Base-by-base conservation (phyloP, 2,888 invertebrate species). In the Lathronympha strigana region DNA sequence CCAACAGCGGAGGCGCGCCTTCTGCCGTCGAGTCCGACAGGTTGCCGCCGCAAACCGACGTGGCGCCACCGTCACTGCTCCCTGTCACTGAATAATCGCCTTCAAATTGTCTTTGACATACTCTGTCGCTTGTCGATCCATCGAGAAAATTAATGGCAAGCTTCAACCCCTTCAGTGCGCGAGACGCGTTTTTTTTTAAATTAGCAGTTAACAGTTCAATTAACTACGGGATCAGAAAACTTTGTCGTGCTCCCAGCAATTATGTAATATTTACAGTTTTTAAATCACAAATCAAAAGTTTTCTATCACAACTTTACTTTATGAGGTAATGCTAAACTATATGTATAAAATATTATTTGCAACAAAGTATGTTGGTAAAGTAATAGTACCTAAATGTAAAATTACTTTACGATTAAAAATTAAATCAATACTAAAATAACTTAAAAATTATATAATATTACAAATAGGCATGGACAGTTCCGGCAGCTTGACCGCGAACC, bases 1-100 rank as follows among this genome's bases (percentile, higher is more conserved):
- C 94, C 50, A 94, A 90, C n/a, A 93, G 93, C 2, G 94, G 94
- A 4, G 94, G 94, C 64, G 92, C 93, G 78, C 96, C 96, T 78
- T 96, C 96, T 15, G 95, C 95, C 15, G 96, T 96, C 4, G 96
- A 96, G 83, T 96, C 96, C 0, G 95, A 95, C 50, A 96, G 89
- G 84, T 96, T 96, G n/a, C 96, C 95, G 31, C 97, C 96, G 74
- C 96, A 95, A 68, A 96, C 96, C 11, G 94, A 93, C 54, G 96
- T 96, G 2, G 96, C 96, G 13, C 96, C 96, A 17, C 95, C 95
- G 81, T 97, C 97, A 76, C 97, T 97, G 84, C 96, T 96, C 70
- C 93, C 92, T 86, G 86, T 86, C 79, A 85, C 80, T 86, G 80
- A 81, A 78, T 79, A 67, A 63, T 61, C 67, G 50, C 71, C 74